Evolutionary conservation across 2,888 invertebrate genomes (phyloP).

Genomic region (Aquatica leii): DNA sequence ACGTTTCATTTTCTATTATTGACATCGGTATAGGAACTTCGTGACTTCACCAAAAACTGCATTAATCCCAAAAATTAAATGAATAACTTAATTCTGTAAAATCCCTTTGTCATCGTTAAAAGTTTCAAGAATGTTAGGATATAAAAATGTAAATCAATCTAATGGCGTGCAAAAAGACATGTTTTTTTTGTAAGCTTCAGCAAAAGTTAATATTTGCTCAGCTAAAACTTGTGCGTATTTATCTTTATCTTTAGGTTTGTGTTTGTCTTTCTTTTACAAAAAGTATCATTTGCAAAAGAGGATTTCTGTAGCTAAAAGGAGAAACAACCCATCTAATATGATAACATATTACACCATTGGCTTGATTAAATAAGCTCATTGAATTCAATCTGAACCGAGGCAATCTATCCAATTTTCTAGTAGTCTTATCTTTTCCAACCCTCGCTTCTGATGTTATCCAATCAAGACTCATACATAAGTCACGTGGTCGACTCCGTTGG

Average conservation of each 20-base stretch:
- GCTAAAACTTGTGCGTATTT: slow-evolving; percentile 37
- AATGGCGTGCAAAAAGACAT: slow-evolving; percentile 45
- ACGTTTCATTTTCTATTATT: neutral
- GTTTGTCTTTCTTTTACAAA: slow-evolving; percentile 31
- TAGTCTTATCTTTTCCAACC: slow-evolving; percentile 58
- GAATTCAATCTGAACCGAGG: slow-evolving; percentile 58
- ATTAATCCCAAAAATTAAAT: too few species aligned
- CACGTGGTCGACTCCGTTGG: slow-evolving; percentile 48
- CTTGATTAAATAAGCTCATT: slow-evolving; percentile 58
- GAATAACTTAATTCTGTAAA: too few species aligned
- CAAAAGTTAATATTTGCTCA: slow-evolving; percentile 38
- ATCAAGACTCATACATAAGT: slow-evolving; percentile 53
- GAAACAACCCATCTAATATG: slow-evolving; percentile 38
- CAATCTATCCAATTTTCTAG: slow-evolving; percentile 61
- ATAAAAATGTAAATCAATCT: slow-evolving; percentile 32
- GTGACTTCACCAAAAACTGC: too few species aligned
- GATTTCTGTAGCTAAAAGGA: slow-evolving; percentile 25
- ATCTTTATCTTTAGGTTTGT: slow-evolving; percentile 29
- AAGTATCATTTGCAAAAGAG: slow-evolving; percentile 29
- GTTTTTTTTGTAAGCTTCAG: slow-evolving; percentile 41
- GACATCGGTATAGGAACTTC: too few species aligned
- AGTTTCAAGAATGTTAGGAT: slow-evolving; percentile 25
- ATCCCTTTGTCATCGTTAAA: slow-evolving; percentile 26
- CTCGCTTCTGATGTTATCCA: slow-evolving; percentile 57
- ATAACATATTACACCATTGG: slow-evolving; percentile 47